Evolutionary conservation across 1,140 invertebrate genomes (phyloP).

Genomic region (Colletes latitarsis): DNA sequence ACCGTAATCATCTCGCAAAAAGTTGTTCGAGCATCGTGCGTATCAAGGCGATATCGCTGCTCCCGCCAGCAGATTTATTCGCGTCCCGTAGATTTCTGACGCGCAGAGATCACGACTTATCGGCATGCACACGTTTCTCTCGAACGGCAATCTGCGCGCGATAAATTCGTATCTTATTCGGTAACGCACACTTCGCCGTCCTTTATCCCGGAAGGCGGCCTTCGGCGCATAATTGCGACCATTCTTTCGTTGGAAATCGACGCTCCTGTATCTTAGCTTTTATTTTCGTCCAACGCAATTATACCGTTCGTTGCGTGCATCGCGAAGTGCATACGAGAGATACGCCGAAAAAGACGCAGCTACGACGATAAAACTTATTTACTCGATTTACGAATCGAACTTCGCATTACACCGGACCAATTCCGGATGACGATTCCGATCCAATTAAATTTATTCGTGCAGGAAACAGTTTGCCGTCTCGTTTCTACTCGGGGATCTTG

Average conservation of each 20-base stretch:
- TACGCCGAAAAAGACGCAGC: constrained; percentile 8
- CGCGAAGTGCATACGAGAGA: constrained; percentile 11
- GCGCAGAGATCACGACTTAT: constrained; percentile 27
- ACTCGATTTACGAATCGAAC: not conserved
- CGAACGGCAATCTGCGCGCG: constrained; percentile 8
- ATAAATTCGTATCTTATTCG: constrained; percentile 36
- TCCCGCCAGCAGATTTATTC: not conserved
- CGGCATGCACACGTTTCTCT: constrained; percentile 29
- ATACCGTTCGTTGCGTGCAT: not conserved
- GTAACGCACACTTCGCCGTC: not conserved
- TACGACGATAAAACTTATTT: constrained; percentile 15
- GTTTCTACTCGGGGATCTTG: too few relatives aligned
- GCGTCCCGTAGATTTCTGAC: not conserved
- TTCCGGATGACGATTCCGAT: not conserved
- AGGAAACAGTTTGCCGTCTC: too few relatives aligned
- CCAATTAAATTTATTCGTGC: not conserved
- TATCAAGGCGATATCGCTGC: constrained; percentile 13
- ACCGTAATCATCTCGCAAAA: not conserved
- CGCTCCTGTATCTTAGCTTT: not conserved
- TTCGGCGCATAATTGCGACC: constrained; percentile 6
- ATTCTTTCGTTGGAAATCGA: constrained; percentile 1
- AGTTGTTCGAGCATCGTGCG: constrained; percentile 34
- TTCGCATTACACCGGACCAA: not conserved
- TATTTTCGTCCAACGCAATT: constrained; percentile 11
- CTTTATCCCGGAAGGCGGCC: constrained; percentile 43